Conservation (phyloP, 2,797 vertebrate species). For the Gallirallus australis region DNA sequence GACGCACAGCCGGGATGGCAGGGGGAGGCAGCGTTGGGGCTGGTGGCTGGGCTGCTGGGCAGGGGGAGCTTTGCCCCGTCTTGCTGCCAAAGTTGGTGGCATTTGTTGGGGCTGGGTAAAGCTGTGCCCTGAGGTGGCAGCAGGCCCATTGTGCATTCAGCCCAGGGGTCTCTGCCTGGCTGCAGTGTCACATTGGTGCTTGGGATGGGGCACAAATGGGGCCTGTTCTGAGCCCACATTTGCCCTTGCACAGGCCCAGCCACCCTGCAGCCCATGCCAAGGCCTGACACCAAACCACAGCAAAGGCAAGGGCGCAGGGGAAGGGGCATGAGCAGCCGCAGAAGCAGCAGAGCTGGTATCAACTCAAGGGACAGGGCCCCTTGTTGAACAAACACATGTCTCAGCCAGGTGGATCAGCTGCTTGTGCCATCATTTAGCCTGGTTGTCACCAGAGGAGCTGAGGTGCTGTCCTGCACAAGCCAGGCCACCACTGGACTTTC, state of each 20-base stretch:
- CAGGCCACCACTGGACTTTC: background rate
- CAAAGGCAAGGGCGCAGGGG: accelerated
- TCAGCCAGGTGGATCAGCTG: background rate
- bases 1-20: background rate
- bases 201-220: accelerated
- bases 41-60: no score
- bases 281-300: background rate
- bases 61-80: accelerated
- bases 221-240: background rate
- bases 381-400: background rate
- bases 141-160: accelerated
- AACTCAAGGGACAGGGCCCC: no score
- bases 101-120: accelerated
- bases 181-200: no score
- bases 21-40: background rate
- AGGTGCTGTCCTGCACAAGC: background rate
- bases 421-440: background rate
- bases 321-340: accelerated
- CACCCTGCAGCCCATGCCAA: no score
- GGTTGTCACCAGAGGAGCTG: background rate
- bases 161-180: background rate
- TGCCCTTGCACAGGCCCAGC: background rate
- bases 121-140: no score
- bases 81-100: background rate
- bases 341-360: background rate